Conservation (phyloP, 1,140 invertebrate species). For the silkworm (Bombyx mori) region ASM3026992v2 NC_085132.1:506501-507000, state of each 20-base stretch:
- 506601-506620: too few relatives aligned
- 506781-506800: slow-evolving; percentile 67
- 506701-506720: not conserved
- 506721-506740: not conserved
- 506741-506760: slow-evolving; percentile 1
- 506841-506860: slow-evolving; percentile 58
- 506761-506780: slow-evolving; percentile 29
- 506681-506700: not conserved
- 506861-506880: slow-evolving; percentile 58
- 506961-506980: too few relatives aligned
- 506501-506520: slow-evolving; percentile 7
- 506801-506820: slow-evolving; percentile 74
- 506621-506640: too few relatives aligned
- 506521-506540: not conserved
- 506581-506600: too few relatives aligned
- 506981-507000: too few relatives aligned
- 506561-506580: too few relatives aligned
- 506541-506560: not conserved
- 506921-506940: slow-evolving; percentile 57
- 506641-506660: too few relatives aligned
- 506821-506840: slow-evolving; percentile 67
- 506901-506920: slow-evolving; percentile 69
- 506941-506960: not conserved
- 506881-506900: slow-evolving; percentile 62
- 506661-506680: not conserved